Percentiles rank a stretch among this genome's conserved stretches.
Evolutionary conservation across 2,113 vertebrate species (phyloP).

Genomic region (Cariama cristata): DNA sequence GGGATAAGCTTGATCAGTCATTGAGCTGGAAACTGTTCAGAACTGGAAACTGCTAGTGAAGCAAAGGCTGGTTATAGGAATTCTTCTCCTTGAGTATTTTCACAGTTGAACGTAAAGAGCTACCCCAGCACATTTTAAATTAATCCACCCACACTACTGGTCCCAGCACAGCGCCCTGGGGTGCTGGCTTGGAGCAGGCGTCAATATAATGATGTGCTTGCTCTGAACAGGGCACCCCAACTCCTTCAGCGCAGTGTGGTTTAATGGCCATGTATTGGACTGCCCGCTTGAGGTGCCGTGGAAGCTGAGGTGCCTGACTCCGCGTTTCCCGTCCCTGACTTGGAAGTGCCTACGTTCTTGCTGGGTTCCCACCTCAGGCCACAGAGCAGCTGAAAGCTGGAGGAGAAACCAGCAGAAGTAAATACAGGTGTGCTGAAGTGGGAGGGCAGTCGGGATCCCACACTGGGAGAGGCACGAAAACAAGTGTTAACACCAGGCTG

Average conservation of each 20-base stretch:
- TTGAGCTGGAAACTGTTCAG: background rate
- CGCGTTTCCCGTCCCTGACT: background rate
- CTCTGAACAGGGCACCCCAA: background rate
- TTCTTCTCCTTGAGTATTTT: background rate
- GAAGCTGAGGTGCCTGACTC: background rate
- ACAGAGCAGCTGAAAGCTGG: background rate
- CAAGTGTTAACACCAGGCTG: background rate
- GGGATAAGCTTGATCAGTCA: background rate
- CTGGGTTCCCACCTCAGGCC: background rate
- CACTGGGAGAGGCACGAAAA: background rate
- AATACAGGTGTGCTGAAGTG: background rate
- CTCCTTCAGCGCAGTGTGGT: background rate
- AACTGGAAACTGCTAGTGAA: background rate
- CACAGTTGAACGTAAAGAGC: background rate
- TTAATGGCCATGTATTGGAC: rapidly evolving
- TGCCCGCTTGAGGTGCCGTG: background rate
- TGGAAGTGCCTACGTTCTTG: background rate
- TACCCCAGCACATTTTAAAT: background rate
- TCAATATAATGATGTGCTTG: background rate
- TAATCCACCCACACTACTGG: rapidly evolving
- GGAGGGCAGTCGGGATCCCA: background rate
- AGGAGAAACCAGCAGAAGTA: background rate
- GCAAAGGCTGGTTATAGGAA: background rate
- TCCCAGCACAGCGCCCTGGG: background rate
- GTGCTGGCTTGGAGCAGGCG: background rate